Evolutionary conservation across 2,888 invertebrate species (phyloP).

Genomic region (Lasioglossum vierecki): DNA sequence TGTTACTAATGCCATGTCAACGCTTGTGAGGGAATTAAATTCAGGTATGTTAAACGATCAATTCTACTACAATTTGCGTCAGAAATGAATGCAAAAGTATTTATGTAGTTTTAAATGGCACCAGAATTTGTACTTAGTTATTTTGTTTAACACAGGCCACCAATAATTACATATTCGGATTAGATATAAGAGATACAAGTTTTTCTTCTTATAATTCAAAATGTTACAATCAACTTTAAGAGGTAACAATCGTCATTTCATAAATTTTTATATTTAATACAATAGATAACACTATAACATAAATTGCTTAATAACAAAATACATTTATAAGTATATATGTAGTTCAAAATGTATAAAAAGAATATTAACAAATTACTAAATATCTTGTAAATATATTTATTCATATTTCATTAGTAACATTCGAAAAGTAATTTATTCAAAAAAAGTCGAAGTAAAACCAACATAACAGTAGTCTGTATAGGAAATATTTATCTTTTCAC

Average conservation of each 20-base stretch:
- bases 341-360: slow-evolving; percentile 19
- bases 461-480: slow-evolving; percentile 16
- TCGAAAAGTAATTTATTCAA: slow-evolving; percentile 17
- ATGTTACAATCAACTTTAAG: slow-evolving; percentile 24
- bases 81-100: slow-evolving; percentile 62
- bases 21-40: slow-evolving; percentile 97
- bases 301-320: slow-evolving; percentile 24
- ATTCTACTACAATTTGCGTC: slow-evolving; percentile 53
- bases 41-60: slow-evolving; percentile 87
- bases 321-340: slow-evolving; percentile 18
- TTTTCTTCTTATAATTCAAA: slow-evolving; percentile 23
- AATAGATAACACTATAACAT: not conserved
- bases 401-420: slow-evolving; percentile 28
- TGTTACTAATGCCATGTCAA: slow-evolving; percentile 99
- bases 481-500: slow-evolving; percentile 34
- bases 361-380: slow-evolving; percentile 18
- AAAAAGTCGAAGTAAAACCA: slow-evolving; percentile 8
- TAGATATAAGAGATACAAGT: slow-evolving; percentile 40
- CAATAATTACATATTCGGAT: slow-evolving; percentile 37
- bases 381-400: slow-evolving; percentile 18
- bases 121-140: slow-evolving; percentile 56
- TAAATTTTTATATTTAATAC: slow-evolving; percentile 1
- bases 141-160: slow-evolving; percentile 36
- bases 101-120: slow-evolving; percentile 62
- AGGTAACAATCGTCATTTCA: slow-evolving; percentile 34